Base-by-base conservation (phyloP, 2,113 vertebrate species). In the Donacobius atricapilla region DNA sequence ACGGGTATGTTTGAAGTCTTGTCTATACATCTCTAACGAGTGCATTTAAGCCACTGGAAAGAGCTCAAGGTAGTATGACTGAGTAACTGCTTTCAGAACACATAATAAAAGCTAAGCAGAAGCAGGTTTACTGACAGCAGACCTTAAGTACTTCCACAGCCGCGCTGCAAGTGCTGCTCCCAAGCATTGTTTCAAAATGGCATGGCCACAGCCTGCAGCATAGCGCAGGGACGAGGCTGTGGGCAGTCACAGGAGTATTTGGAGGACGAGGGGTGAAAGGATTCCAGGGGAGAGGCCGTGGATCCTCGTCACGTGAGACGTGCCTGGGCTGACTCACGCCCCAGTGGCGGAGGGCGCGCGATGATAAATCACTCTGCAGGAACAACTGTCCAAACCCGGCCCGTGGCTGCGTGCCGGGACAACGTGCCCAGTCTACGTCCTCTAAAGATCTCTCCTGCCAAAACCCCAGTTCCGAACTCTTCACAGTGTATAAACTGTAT, bases 151-250 rank as follows among this genome's bases (percentile, higher is more conserved):
- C 37, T 47, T 12, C 31, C 69, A 57, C 57, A 83, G 79, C 47
- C 7, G 0, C 11, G 69, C 64, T 58, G 13, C 2, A 11, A 72
- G 35, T 2, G 20, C 51, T 4, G 5, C 1, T 75, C 33, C 3
- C 2, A 31, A 77, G 54, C 50, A 4, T 6, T 6, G 23, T 6
- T 86, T 4, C 76, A 48, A 51, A 76, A 47, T 1, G 3, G 23
- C 78, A 82, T 4, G 1, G 0, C 6, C 40, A 20, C 42, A 9
- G 30, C n/a, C 10, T 0, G 14, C 30, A 33, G 40, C 0, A 0
- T 6, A 56, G 40, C 0, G 2, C 48, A 33, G 0, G 2, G 64
- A 48, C 3, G 1, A 11, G 66, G 72, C 87, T 56, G 48, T 0
- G 4, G 8, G 53, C 44, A 35, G 30, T 3, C 7, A n/a, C 50